Evolutionary conservation across 2,113 vertebrate genomes (phyloP), one percentile per base, ranked within the genome.

Genomic region (Ciconia maguari): DNA sequence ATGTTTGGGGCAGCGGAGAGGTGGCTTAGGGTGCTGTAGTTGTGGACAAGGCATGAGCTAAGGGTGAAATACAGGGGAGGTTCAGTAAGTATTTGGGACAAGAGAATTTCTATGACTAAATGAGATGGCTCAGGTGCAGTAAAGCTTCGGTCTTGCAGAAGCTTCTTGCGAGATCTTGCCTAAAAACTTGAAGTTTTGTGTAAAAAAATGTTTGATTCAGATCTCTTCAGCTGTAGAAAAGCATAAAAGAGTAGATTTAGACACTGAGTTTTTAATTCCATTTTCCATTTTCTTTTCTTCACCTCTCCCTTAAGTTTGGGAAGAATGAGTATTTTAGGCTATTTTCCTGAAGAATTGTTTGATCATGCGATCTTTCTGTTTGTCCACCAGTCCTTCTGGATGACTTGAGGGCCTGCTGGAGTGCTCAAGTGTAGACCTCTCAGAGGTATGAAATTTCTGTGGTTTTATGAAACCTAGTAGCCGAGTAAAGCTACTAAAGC

Each of bases 351-450:
- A 60, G 8, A 71, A 52, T 0, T 58, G 19, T 72, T 79, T 76
- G 52, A 61, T 57, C 15, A 0, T 42, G 16, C 1, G 0, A 17
- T 41, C n/a, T 57, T 22, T 87, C 16, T 72, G 11, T 44, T 30
- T 70, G 29, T 25, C 41, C 54, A 36, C 13, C 42, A 10, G 46
- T 51, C 34, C 49, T 69, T 89, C 34, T 42, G 66, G 62, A 27
- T 69, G 36, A 61, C 44, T 49, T 29, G 54, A 51, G 51, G 51
- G 27, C 41, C 24, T 94, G 30, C 36, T 66, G 52, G 30, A 78
- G 54, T 49, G 30, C 17, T 82, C 69, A 27, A 15, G 34, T 46
- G 7, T 2, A 60, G n/a, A 60, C 30, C 8, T 79, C 14, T 76
- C 29, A 71, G n/a, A 62, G 26, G 4, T 29, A 4, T 1, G 15